Conservation (phyloP, 2,888 invertebrate species). For the Tortrix viridana region DNA sequence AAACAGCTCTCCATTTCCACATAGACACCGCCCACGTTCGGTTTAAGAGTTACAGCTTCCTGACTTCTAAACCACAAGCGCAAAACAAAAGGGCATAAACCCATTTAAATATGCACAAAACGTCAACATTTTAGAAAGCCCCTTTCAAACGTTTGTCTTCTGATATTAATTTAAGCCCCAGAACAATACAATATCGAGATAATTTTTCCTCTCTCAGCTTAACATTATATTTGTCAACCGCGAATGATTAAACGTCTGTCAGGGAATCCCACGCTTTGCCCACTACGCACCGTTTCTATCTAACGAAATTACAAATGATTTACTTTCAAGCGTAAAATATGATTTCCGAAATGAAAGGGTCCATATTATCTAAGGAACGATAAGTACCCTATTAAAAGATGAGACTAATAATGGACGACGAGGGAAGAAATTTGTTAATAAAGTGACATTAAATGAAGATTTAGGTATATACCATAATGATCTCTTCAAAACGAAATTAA, state of each 20-base stretch:
- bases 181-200: conserved; percentile 54
- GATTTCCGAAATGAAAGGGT: conserved; percentile 20
- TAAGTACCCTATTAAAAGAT: too few relatives aligned
- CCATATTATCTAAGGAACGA: neutral
- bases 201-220: conserved; percentile 55
- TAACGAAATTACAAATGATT: conserved; percentile 35
- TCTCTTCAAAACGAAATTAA: too few relatives aligned
- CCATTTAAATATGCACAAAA: conserved; percentile 41
- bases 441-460: too few relatives aligned
- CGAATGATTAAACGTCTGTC: conserved; percentile 48
- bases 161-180: conserved; percentile 49
- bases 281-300: conserved; percentile 36
- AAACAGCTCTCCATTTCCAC: neutral
- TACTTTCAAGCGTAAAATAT: conserved; percentile 26
- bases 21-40: neutral
- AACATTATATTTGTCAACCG: conserved; percentile 54
- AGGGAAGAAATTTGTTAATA: neutral
- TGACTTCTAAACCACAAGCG: conserved; percentile 1
- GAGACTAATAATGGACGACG: neutral
- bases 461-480: too few relatives aligned
- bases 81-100: conserved; percentile 26
- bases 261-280: conserved; percentile 49
- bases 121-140: conserved; percentile 46
- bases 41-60: neutral
- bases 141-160: conserved; percentile 39